Base-by-base conservation (phyloP, 2,888 invertebrate species). In the Zelleria hepariella region DNA sequence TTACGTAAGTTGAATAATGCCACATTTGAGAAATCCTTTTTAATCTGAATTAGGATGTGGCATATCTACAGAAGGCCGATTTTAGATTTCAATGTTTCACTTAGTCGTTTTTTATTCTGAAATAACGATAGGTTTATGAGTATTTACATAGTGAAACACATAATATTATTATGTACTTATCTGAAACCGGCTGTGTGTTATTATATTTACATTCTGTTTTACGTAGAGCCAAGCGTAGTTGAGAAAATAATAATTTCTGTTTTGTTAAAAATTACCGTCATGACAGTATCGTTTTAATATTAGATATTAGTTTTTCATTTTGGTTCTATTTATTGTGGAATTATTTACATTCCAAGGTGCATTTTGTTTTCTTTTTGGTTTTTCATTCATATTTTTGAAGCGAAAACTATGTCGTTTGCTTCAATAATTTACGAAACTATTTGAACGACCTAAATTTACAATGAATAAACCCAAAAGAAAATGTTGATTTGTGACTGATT, bases 261-360 rank as follows among this genome's bases (percentile, higher is more conserved):
- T 24, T 27, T 58, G 64, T 67, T 69, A 59, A 66, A 64, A 68
- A 58, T 71, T 75, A 74, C 74, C 74, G 60, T 67, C 69, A 75
- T 75, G 75, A 74, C 75, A 75, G 74, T 74, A 74, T 70, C 60
- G 58, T 42, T 49, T 54, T 21, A 24, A 52, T 10, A 6, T 25
- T 32, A 21, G 32, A 7, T 58, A 1, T 58, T 49, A 10, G 49
- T 5, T 58, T 62, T 56, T 63, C 60, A 57, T 27, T 62, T 63
- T 58, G 57, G 15, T 15, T 60, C 59, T 60, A 57, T 21, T 60
- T 58, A 47, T 25, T 48, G 32, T 57, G 57, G 47, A 20, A 42
- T 42, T 42, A 15, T 42, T 42, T 42, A 2, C 32, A 42, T 2
- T 15, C 15, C 32, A 61, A 62, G 27, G 49, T 54, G n/a, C n/a